A percentile compares a stretch with the other conserved stretches of the same genome.
Evolutionary conservation across 2,113 vertebrate species (phyloP).

Genomic region (Toxotes jaculatrix): DNA sequence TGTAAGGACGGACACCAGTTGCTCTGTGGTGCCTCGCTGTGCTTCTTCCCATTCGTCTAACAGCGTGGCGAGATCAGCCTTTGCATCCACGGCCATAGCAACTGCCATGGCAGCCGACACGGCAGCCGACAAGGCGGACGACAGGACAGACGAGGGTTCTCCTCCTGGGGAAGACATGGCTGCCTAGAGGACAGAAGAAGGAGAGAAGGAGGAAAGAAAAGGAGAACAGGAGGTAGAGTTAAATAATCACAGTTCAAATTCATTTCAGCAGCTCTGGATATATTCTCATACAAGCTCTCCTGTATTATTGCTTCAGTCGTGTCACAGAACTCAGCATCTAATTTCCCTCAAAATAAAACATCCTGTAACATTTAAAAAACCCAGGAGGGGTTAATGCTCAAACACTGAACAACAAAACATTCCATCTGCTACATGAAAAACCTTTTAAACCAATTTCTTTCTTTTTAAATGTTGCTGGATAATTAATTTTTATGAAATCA

Average conservation of each 20-base stretch:
- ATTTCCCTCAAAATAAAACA: too few relatives aligned
- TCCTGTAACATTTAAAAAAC: too few relatives aligned
- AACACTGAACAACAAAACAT: too few relatives aligned
- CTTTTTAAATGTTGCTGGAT: too few relatives aligned
- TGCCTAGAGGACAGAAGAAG: slow-evolving; percentile 16
- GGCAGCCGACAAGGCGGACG: background rate
- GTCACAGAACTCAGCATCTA: too few relatives aligned
- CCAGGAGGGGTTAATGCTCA: too few relatives aligned
- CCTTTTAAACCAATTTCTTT: too few relatives aligned
- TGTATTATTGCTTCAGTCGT: too few relatives aligned
- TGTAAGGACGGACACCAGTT: slow-evolving; percentile 92
- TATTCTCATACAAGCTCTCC: too few relatives aligned
- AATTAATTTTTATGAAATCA: too few relatives aligned
- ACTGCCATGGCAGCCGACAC: slow-evolving; percentile 78
- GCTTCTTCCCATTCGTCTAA: slow-evolving; percentile 94
- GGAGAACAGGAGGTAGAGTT: background rate
- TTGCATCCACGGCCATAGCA: slow-evolving; percentile 87
- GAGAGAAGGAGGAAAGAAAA: background rate
- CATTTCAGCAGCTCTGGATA: too few relatives aligned
- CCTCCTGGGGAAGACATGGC: slow-evolving; percentile 53
- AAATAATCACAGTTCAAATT: background rate
- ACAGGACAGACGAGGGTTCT: background rate
- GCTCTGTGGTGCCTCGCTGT: slow-evolving; percentile 87
- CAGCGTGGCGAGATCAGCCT: slow-evolving; percentile 91
- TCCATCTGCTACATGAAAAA: too few relatives aligned